These are phyloP conservation scores for Apteryx owenii DNA, from an alignment of 2,113 vertebrate genomes.

Conservation along the genomic window DNA sequence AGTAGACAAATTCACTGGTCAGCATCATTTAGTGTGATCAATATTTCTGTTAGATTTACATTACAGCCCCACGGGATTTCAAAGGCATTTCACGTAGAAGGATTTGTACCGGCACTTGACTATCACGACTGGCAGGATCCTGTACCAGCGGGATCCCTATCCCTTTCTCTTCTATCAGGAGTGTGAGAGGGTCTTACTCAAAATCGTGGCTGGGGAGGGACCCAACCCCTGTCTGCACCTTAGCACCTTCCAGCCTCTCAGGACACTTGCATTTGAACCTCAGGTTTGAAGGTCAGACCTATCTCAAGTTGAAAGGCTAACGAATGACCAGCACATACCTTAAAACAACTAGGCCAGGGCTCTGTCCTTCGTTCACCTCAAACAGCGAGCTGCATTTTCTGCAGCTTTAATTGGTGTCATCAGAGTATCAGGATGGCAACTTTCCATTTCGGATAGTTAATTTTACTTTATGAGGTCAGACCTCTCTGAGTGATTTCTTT, in stretches of 20 bases:
- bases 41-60: neutral
- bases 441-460: slow-evolving; percentile 13
- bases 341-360: neutral
- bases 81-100: neutral
- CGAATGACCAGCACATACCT: neutral
- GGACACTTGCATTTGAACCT: neutral
- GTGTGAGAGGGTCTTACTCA: neutral
- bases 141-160: neutral
- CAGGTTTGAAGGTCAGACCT: neutral
- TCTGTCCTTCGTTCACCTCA: neutral
- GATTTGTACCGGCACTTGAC: neutral
- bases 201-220: neutral
- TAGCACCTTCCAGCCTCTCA: neutral
- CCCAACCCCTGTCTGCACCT: neutral
- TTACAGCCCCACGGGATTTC: neutral
- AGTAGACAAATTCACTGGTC: neutral
- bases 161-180: neutral
- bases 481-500: neutral
- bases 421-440: neutral
- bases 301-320: neutral
- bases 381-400: neutral
- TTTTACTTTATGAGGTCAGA: neutral
- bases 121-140: neutral
- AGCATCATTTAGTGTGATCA: neutral
- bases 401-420: neutral